phyloP scores from a whole-genome alignment of 2,113 vertebrate genomes.

The Canis aureus region DNA sequence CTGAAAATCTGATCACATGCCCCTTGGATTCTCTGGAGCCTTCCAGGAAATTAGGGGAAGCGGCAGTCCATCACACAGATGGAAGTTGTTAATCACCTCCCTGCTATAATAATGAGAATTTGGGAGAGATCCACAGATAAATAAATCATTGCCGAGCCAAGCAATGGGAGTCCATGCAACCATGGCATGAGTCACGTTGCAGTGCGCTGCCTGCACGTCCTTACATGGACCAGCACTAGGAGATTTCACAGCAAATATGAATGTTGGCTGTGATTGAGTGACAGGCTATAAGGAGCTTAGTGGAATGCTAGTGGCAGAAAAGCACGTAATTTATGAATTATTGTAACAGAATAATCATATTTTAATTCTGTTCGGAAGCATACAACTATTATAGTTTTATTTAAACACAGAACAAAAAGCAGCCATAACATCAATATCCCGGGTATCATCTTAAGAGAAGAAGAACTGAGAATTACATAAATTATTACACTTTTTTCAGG shows the following conservation, averaged over 20 bases:
- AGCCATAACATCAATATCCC: background rate
- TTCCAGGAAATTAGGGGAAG: background rate
- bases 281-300: background rate
- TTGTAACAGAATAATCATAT: background rate
- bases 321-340: background rate
- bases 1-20: background rate
- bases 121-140: background rate
- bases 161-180: fast-evolving
- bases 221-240: background rate
- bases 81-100: too few species aligned
- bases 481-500: background rate
- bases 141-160: background rate
- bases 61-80: fast-evolving
- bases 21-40: fast-evolving
- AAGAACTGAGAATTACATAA: background rate
- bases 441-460: background rate
- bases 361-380: background rate
- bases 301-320: background rate
- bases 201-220: background rate
- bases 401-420: background rate
- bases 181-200: fast-evolving
- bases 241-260: background rate
- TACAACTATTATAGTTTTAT: background rate
- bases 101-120: background rate
- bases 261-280: too few species aligned